Evolutionary conservation across 1,140 invertebrate genomes (phyloP).

Genomic region (Bactericera cockerelli): DNA sequence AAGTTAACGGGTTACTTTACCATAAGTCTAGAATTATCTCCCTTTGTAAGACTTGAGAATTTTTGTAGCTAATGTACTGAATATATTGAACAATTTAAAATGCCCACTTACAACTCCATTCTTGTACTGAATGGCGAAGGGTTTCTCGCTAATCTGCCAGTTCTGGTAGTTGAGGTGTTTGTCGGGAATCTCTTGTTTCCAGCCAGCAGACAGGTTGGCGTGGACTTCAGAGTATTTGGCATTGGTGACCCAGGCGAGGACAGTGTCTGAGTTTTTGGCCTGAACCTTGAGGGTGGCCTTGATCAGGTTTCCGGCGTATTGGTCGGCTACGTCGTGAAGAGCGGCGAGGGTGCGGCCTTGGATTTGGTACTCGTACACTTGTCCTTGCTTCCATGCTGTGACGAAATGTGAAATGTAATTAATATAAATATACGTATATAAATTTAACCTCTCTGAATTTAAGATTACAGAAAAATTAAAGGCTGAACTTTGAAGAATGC

Average conservation of each 20-base stretch:
- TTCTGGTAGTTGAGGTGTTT: conserved; percentile 32
- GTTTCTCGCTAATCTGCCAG: conserved; percentile 32
- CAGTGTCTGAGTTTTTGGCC: conserved; percentile 20
- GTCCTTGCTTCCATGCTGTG: conserved; percentile 34
- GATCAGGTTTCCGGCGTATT: conserved; percentile 37
- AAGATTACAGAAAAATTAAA: too few relatives aligned
- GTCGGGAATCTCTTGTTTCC: conserved; percentile 29
- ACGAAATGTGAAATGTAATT: too few relatives aligned
- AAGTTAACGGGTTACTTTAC: too few relatives aligned
- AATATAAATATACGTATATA: too few relatives aligned
- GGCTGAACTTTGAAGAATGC: too few relatives aligned
- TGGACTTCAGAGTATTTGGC: conserved; percentile 37
- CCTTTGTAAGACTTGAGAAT: too few relatives aligned
- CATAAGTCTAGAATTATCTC: too few relatives aligned
- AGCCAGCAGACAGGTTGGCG: conserved; percentile 31
- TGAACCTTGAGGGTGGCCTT: conserved; percentile 36
- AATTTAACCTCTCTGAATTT: too few relatives aligned
- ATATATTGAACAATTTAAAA: too few relatives aligned
- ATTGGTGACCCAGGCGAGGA: not conserved
- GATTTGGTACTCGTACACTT: conserved; percentile 42
- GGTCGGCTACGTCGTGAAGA: conserved; percentile 34
- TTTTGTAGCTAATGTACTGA: too few relatives aligned
- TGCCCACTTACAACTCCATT: conserved; percentile 30
- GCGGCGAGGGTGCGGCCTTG: conserved; percentile 37
- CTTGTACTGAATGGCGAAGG: conserved; percentile 40